These are phyloP conservation scores for Akabosia matsudoensis DNA, from an alignment of 1,140 invertebrate genomes.

Conservation along the genomic window DNA sequence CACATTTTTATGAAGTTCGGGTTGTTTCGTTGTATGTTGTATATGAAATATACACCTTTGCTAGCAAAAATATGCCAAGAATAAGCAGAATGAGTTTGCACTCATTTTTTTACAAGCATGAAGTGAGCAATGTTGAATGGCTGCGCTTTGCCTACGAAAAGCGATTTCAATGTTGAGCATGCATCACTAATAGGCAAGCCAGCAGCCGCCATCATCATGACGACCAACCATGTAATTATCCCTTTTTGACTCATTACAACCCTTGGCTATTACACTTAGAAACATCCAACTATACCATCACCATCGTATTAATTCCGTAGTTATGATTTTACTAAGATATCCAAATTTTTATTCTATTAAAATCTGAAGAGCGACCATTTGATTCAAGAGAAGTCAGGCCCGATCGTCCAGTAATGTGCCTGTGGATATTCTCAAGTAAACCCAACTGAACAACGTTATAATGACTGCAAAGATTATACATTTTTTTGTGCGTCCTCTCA, in stretches of 20 bases:
- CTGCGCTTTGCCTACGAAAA: neutral
- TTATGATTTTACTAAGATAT: neutral
- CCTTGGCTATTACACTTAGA: neutral
- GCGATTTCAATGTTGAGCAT: neutral
- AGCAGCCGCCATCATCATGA: slow-evolving; percentile 11
- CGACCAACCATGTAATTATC: slow-evolving; percentile 23
- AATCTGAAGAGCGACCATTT: too few relatives aligned
- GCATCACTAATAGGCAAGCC: neutral
- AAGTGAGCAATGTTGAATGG: too few relatives aligned
- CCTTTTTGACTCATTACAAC: slow-evolving; percentile 18
- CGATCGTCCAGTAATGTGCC: neutral
- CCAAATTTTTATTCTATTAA: too few relatives aligned
- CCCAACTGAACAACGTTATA: too few relatives aligned
- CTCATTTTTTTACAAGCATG: neutral
- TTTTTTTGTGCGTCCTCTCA: too few relatives aligned
- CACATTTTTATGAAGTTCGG: neutral
- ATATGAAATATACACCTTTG: too few relatives aligned
- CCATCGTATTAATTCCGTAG: neutral
- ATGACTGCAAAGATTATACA: too few relatives aligned
- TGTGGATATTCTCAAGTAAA: neutral
- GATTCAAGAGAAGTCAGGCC: neutral
- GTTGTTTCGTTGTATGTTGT: too few relatives aligned
- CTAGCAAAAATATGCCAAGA: neutral
- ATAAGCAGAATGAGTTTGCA: neutral
- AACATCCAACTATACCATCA: neutral